A percentile compares a stretch with the other conserved stretches of the same genome.
phyloP scores from a whole-genome alignment of 2,797 vertebrate genomes.

The Trichosurus vulpecula region DNA sequence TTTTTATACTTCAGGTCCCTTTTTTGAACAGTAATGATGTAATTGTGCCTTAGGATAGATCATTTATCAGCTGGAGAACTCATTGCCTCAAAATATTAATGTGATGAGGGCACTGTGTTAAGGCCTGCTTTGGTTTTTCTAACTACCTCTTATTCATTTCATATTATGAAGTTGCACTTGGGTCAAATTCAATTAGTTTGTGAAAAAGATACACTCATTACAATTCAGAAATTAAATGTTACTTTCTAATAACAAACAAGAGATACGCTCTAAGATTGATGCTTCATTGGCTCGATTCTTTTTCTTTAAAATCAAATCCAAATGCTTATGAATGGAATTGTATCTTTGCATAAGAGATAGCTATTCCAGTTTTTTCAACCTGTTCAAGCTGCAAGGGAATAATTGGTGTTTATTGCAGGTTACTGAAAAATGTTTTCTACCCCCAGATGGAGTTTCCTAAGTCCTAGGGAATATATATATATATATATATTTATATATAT shows the following conservation, averaged over 20 bases:
- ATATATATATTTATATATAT: too few relatives aligned
- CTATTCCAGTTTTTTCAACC: background rate
- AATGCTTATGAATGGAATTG: slow-evolving; percentile 36
- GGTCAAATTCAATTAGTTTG: slow-evolving; percentile 61
- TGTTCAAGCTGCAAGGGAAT: slow-evolving; percentile 52
- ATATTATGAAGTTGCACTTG: slow-evolving; percentile 26
- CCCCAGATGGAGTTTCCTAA: slow-evolving; percentile 13
- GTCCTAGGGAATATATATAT: too few relatives aligned
- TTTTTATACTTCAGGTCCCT: slow-evolving; percentile 9
- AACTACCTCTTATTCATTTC: slow-evolving; percentile 48
- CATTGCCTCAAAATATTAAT: slow-evolving; percentile 38
- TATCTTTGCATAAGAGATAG: background rate
- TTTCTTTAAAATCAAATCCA: slow-evolving; percentile 49
- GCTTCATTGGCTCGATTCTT: background rate
- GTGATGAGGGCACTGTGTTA: slow-evolving; percentile 12
- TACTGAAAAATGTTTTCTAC: slow-evolving; percentile 14
- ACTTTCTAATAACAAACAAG: slow-evolving; percentile 4
- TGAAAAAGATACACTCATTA: slow-evolving; percentile 18
- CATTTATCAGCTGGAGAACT: background rate
- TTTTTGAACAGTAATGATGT: background rate
- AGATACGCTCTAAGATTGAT: background rate
- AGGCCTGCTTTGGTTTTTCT: slow-evolving; percentile 37
- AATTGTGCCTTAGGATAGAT: slow-evolving; percentile 1
- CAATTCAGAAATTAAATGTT: slow-evolving; percentile 47
- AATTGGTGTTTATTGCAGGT: slow-evolving; percentile 46